A percentile compares a stretch with the other conserved stretches of the same genome.
Evolutionary conservation across 2,797 vertebrate species (phyloP).

Genomic region (Cynodonichthys magdalenae): DNA sequence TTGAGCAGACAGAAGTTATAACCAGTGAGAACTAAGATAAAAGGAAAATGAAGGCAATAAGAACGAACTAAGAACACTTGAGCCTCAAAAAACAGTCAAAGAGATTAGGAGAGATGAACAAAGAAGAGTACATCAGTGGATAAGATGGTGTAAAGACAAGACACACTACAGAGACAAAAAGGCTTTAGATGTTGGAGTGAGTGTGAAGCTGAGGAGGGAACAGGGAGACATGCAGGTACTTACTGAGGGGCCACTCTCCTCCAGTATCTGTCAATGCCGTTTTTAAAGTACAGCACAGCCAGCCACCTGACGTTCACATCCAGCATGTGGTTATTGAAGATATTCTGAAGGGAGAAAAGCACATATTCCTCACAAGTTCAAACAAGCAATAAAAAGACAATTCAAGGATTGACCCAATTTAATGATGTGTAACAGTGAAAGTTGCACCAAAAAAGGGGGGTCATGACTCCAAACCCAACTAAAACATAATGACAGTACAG

Average conservation of each 20-base stretch:
- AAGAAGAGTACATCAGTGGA: conserved; percentile 20
- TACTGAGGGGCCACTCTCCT: conserved; percentile 95
- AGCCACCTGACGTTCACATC: conserved; percentile 97
- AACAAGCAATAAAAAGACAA: conserved; percentile 4
- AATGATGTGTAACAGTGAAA: conserved; percentile 7
- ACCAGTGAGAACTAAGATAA: conserved; percentile 22
- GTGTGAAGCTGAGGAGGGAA: conserved; percentile 17
- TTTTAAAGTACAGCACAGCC: conserved; percentile 98
- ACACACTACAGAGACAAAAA: conserved; percentile 16
- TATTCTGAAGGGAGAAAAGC: conserved; percentile 81
- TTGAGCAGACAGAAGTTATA: conserved; percentile 17
- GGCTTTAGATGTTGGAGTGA: conserved; percentile 9
- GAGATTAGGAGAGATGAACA: conserved; percentile 48
- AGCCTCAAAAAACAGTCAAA: conserved; percentile 19
- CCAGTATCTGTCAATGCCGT: conserved; percentile 98
- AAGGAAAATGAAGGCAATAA: conserved; percentile 22
- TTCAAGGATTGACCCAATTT: conserved; percentile 11
- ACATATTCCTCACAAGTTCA: conserved; percentile 2
- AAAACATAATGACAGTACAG: neutral
- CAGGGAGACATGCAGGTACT: conserved; percentile 68
- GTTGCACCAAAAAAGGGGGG: neutral
- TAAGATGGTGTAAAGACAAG: conserved; percentile 23
- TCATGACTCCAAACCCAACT: neutral
- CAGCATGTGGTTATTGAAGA: conserved; percentile 95
- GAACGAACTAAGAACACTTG: conserved; percentile 25